phyloP scores from a whole-genome alignment of 1,140 invertebrate species.

The Formica selysi region DNA sequence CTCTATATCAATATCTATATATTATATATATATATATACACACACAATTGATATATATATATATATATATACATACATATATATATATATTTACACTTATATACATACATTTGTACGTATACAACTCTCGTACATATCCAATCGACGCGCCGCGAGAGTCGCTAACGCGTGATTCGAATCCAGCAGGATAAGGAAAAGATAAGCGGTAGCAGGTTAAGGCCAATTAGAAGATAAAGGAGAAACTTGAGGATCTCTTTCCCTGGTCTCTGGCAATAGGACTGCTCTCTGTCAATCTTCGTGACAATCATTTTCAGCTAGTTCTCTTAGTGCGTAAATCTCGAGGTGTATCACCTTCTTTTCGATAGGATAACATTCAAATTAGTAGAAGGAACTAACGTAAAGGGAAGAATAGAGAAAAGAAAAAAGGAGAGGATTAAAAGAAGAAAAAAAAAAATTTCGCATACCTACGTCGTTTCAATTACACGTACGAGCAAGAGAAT shows the following conservation, averaged over 20 bases:
- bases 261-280: constrained; percentile 51
- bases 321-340: constrained; percentile 65
- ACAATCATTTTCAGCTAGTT: constrained; percentile 82
- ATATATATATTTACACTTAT: constrained; percentile 70
- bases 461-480: constrained; percentile 83
- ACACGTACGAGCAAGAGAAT: constrained; percentile 74
- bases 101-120: constrained; percentile 76
- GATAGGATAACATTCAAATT: constrained; percentile 64
- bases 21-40: constrained; percentile 31
- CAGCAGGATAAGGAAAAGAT: constrained; percentile 8
- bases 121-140: constrained; percentile 72
- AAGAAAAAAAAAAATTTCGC: constrained; percentile 32
- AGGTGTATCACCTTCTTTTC: constrained; percentile 60
- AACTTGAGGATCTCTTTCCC: constrained; percentile 49
- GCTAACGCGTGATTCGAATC: constrained; percentile 33
- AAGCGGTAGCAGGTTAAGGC: constrained; percentile 5
- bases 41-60: constrained; percentile 34
- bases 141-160: constrained; percentile 51
- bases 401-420: neutral
- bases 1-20: constrained; percentile 69
- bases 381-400: constrained; percentile 22
- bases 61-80: constrained; percentile 58
- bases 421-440: constrained; percentile 48
- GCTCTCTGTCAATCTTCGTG: constrained; percentile 77
- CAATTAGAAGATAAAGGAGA: constrained; percentile 8